These are phyloP conservation scores for Salvelinus fontinalis DNA, from an alignment of 2,113 vertebrate genomes.

Conservation along the genomic window DNA sequence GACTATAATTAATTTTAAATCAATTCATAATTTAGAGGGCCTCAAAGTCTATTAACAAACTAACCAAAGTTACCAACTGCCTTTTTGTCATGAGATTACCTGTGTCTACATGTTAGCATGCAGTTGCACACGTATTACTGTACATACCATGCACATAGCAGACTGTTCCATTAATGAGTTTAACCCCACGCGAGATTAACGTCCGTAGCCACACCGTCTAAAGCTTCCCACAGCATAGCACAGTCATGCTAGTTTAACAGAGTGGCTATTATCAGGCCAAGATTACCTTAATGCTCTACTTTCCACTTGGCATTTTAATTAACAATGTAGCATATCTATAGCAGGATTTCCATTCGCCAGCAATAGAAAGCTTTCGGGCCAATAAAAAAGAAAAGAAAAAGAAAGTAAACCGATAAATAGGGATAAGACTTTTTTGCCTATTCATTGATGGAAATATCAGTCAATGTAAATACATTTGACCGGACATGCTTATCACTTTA, in stretches of 20 bases:
- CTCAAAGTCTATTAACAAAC: no score
- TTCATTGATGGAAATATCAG: no score
- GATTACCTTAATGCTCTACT: not conserved
- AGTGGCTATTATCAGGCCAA: not conserved
- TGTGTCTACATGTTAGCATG: not conserved
- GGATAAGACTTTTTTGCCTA: no score
- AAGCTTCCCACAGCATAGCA: slow-evolving; percentile 8
- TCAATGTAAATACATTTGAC: no score
- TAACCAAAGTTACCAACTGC: no score
- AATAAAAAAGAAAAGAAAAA: no score
- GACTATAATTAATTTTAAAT: no score
- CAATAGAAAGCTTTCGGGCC: no score
- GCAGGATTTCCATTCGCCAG: no score
- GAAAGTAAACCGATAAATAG: no score
- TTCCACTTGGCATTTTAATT: not conserved
- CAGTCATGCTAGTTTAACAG: not conserved
- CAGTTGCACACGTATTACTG: not conserved
- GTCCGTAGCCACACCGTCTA: slow-evolving; percentile 8
- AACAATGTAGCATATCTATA: not conserved
- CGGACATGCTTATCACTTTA: no score
- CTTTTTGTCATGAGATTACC: not conserved
- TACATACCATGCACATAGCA: not conserved
- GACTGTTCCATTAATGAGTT: slow-evolving; percentile 27
- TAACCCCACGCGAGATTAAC: slow-evolving; percentile 38
- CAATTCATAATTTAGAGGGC: no score